Base-by-base conservation (phyloP, 2,113 vertebrate genomes). In the Actenoides lindsayi region DNA sequence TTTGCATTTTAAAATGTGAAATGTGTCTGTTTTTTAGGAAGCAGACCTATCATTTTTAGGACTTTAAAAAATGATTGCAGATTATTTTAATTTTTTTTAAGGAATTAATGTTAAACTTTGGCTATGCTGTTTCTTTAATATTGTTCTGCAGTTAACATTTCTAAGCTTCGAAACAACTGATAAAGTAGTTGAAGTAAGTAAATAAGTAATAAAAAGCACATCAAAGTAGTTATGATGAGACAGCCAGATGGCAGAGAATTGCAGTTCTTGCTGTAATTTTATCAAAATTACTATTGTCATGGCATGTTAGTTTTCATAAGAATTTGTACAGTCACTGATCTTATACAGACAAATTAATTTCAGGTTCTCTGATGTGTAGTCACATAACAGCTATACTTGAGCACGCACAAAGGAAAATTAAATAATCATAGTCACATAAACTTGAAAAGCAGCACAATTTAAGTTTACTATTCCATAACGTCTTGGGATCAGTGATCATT, bases 271-370 rank as follows among this genome's bases (percentile, higher is more conserved):
- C 98, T 98, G 96, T 98, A 98, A 98, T 98, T 98, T 98, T 98
- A 98, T 98, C 97, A 98, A 98, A 98, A 98, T 98, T 98, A 98
- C 98, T 98, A 98, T 98, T 98, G 98, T 98, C 98, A 98, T 98
- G 98, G 97, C 98, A 97, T 98, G 98, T 98, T 98, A 98, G 98
- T 98, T 98, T 98, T 98, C 98, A 98, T 98, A 98, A 98, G 98
- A 98, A 98, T 97, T 98, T 98, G 97, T 98, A 97, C 98, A 98
- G 97, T 98, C 98, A 98, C 97, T 98, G 98, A 98, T 98, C 98
- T 97, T 96, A 98, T 97, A 98, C 97, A 98, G 98, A 98, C 98
- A 98, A 98, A 98, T 98, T 98, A 98, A 98, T 98, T 98, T 98
- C 98, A 98, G 98, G 98, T 98, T 98, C 98, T 98, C 96, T 98